These are phyloP conservation scores for Arion vulgaris DNA, from an alignment of 1,140 invertebrate genomes.

Conservation along the genomic window DNA sequence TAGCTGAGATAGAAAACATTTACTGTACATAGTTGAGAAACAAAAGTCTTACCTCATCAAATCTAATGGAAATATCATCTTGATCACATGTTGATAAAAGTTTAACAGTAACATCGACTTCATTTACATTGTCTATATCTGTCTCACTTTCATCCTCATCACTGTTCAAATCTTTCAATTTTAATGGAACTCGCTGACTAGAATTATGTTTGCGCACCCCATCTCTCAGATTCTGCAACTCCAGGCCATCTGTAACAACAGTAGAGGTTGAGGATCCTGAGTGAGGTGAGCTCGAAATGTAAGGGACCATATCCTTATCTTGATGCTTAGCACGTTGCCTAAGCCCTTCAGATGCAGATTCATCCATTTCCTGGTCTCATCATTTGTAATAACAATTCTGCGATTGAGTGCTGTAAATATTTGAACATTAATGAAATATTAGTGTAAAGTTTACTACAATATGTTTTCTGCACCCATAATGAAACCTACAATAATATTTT, in stretches of 20 bases:
- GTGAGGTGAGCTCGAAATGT: not conserved
- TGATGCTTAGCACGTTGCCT: not conserved
- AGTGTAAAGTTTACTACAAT: too few species aligned
- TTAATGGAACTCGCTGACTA: not conserved
- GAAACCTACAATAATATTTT: too few species aligned
- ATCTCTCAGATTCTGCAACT: constrained; percentile 10
- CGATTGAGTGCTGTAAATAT: not conserved
- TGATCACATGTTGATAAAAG: not conserved
- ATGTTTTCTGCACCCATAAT: too few species aligned
- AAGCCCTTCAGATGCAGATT: not conserved
- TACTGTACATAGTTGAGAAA: not conserved
- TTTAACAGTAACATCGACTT: not conserved
- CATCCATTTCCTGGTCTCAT: not conserved
- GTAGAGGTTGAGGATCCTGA: not conserved
- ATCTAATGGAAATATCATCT: not conserved
- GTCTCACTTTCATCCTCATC: not conserved
- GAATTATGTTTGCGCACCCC: not conserved
- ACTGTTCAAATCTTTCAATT: not conserved
- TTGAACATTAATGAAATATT: not conserved
- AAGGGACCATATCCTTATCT: not conserved
- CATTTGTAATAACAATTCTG: not conserved
- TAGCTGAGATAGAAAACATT: too few species aligned
- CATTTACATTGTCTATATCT: not conserved
- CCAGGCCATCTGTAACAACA: not conserved
- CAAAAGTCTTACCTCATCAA: not conserved